Percentiles rank a stretch among this genome's conserved stretches.
These are phyloP conservation scores for Sylvilagus bachmani DNA, from an alignment of 2,113 vertebrate genomes.

Conservation along the genomic window DNA sequence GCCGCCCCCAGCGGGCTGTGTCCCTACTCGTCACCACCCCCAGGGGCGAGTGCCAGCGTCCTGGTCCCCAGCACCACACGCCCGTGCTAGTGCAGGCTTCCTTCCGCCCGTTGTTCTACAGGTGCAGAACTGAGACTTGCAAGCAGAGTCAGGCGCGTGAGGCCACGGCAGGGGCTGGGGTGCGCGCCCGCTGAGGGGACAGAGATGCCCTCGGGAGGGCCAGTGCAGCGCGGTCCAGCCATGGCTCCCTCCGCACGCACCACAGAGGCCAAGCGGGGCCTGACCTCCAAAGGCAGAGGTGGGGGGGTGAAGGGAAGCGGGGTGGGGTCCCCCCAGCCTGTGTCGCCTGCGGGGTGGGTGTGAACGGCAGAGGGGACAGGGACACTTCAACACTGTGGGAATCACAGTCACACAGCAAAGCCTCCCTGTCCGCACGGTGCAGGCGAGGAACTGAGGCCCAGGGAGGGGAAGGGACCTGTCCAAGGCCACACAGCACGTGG, in stretches of 20 bases:
- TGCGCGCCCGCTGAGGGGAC: too few species aligned
- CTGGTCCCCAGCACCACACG: not conserved
- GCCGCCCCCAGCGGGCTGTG: not conserved
- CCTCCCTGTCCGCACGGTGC: not conserved
- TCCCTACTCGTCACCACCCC: not conserved
- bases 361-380: not conserved
- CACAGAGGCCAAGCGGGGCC: not conserved
- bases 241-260: not conserved
- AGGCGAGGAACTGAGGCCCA: not conserved
- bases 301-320: not conserved
- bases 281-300: not conserved
- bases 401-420: too few species aligned
- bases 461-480: not conserved
- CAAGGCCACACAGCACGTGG: not conserved
- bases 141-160: too few species aligned
- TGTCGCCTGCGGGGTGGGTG: not conserved
- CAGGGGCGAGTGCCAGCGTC: accelerated
- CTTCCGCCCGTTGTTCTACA: not conserved
- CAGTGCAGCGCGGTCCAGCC: accelerated
- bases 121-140: not conserved
- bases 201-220: not conserved
- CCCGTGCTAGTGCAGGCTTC: too few species aligned
- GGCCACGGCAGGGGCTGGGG: too few species aligned
- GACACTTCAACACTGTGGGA: not conserved
- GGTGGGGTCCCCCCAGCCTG: not conserved